A percentile compares a stretch with the other conserved stretches of the same genome.
Evolutionary conservation across 2,888 invertebrate species (phyloP).

Genomic region (Rhamnusium bicolor): DNA sequence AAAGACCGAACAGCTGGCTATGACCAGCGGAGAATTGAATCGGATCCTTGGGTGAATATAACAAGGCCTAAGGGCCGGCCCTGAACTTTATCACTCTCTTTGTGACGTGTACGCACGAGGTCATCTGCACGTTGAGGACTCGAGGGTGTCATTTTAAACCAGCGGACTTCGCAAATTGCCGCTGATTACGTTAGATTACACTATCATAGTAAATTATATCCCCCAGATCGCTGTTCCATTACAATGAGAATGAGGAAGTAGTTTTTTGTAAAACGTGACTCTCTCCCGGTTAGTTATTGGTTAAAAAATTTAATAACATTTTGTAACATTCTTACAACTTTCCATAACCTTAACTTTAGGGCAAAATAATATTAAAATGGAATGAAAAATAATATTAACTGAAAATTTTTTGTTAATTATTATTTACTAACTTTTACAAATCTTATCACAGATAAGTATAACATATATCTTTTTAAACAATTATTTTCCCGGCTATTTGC

Average conservation of each 20-base stretch:
- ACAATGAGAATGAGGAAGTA: neutral
- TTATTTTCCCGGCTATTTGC: too few species aligned
- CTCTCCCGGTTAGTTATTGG: too few species aligned
- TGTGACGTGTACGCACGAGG: constrained; percentile 20
- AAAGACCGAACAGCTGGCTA: constrained; percentile 28
- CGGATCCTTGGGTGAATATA: constrained; percentile 24
- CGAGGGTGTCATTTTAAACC: constrained; percentile 40
- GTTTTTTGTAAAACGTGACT: too few species aligned
- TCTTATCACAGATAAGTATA: too few species aligned
- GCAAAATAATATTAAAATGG: too few species aligned
- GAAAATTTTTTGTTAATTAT: too few species aligned
- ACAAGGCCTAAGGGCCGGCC: constrained; percentile 33
- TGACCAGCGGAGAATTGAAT: constrained; percentile 25
- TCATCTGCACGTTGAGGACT: constrained; percentile 32
- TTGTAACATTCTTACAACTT: too few species aligned
- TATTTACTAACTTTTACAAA: too few species aligned
- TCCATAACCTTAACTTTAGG: too few species aligned
- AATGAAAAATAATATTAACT: too few species aligned
- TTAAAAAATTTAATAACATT: too few species aligned
- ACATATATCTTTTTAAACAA: too few species aligned
- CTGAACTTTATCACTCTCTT: constrained; percentile 31
- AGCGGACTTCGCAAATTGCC: constrained; percentile 63
- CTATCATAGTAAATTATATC: constrained; percentile 36
- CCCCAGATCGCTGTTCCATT: neutral
- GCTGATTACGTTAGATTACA: constrained; percentile 63